Base-by-base conservation (phyloP, 92 coral and sea anemone species). In the Zoanthus gigantus region DNA sequence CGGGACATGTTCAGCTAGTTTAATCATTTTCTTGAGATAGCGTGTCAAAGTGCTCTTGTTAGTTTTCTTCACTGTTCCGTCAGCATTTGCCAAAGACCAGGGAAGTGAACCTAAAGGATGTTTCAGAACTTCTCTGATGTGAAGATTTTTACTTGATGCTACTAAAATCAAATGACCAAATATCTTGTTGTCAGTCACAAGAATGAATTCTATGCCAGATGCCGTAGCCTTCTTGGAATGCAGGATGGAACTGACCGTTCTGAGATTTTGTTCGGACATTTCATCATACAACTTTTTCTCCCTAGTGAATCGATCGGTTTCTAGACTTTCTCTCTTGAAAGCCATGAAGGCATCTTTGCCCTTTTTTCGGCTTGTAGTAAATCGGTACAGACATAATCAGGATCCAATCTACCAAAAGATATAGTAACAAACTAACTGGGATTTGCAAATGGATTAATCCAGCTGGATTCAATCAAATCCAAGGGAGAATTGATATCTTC, bases 61-160 rank as follows among this genome's bases (percentile, higher is more conserved):
- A 37, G 79, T 75, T 56, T 75, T 75, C 79, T 75, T 75, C 79
- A 75, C 5, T 75, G 79, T 15, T 56, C 79, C 50, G 57, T 75
- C 79, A 56, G 79, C 79, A 75, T 42, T 75, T 75, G 79, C 79
- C 32, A 75, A 75, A 75, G 79, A 75, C 79, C 79, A 75, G 57
- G 79, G 58, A 75, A 75, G 79, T 48, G 79, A 56, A 45, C 79
- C 79, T 75, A 75, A 75, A 45, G 79, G 79, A 75, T 75, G 79
- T 75, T 34, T 75, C 57, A 44, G 48, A 75, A 75, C 79, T 75
- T 75, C 79, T 42, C 79, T 75, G 50, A 75, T 75, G 9, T 75
- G 79, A 48, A 75, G 37, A 29, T 75, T 75, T 75, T 56, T 75
- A 56, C 79, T 75, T 23, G 79, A 75, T 58, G 65, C 65, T 58